Evolutionary conservation across 1,140 invertebrate species (phyloP).

Genomic region (Polypedilum vanderplanki): DNA sequence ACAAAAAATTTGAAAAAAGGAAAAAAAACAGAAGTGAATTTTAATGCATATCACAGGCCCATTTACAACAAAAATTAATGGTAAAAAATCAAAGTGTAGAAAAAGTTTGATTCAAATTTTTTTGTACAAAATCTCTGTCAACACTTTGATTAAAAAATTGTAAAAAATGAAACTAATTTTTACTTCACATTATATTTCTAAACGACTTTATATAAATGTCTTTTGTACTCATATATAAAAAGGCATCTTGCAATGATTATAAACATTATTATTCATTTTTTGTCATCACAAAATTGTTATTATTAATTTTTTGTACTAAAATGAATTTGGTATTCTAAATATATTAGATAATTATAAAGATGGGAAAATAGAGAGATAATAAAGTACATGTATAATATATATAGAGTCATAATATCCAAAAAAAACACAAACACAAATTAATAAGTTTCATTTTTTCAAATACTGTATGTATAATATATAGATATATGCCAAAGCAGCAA

Average conservation of each 20-base stretch:
- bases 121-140: background rate
- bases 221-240: no score
- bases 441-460: constrained; percentile 6
- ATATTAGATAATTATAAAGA: background rate
- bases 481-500: constrained; percentile 24
- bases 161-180: constrained; percentile 25
- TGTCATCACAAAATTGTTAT: constrained; percentile 6
- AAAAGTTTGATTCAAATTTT: no score
- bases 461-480: background rate
- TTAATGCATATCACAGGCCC: constrained; percentile 25
- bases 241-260: no score
- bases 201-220: no score
- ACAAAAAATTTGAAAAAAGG: background rate
- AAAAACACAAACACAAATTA: constrained; percentile 21
- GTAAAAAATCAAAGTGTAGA: no score
- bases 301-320: background rate
- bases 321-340: background rate
- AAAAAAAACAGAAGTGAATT: background rate
- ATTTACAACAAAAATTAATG: constrained; percentile 10
- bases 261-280: background rate
- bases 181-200: background rate
- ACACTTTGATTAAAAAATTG: background rate
- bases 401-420: constrained; percentile 21
- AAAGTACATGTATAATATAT: background rate
- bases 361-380: background rate